A percentile compares a stretch with the other conserved stretches of the same genome.
Evolutionary conservation across 2,113 vertebrate species (phyloP).

Genomic region (Monarcha castaneiventris): DNA sequence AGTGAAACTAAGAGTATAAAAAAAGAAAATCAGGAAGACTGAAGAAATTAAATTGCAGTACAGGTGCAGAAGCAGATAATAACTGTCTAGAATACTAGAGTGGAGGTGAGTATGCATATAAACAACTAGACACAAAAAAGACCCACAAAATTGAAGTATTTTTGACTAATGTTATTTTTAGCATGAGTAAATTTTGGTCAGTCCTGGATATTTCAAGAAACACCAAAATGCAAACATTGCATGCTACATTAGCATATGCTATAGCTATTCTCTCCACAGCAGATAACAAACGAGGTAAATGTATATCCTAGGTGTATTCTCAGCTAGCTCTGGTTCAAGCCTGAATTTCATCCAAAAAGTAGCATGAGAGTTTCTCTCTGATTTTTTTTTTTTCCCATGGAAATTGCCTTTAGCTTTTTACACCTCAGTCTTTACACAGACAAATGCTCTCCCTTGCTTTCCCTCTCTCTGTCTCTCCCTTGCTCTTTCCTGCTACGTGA

Average conservation of each 20-base stretch:
- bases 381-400: not conserved
- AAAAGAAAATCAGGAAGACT: not conserved
- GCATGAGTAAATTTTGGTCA: not conserved
- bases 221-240: not conserved
- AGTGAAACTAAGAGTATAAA: not conserved
- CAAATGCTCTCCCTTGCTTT: not conserved
- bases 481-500: fast-evolving
- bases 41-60: not conserved
- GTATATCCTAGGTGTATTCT: not conserved
- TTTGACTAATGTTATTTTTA: not conserved
- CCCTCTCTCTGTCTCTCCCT: not conserved
- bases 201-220: not conserved
- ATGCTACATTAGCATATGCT: not conserved
- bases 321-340: not conserved
- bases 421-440: not conserved
- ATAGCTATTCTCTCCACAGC: not conserved
- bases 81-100: not conserved
- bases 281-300: not conserved
- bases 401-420: not conserved
- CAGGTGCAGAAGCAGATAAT: not conserved
- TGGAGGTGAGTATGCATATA: not conserved
- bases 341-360: not conserved
- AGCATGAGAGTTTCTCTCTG: not conserved
- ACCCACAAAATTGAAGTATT: not conserved
- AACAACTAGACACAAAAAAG: not conserved